phyloP scores from a whole-genome alignment of 2,797 vertebrate species.

The Selene dorsalis region DNA sequence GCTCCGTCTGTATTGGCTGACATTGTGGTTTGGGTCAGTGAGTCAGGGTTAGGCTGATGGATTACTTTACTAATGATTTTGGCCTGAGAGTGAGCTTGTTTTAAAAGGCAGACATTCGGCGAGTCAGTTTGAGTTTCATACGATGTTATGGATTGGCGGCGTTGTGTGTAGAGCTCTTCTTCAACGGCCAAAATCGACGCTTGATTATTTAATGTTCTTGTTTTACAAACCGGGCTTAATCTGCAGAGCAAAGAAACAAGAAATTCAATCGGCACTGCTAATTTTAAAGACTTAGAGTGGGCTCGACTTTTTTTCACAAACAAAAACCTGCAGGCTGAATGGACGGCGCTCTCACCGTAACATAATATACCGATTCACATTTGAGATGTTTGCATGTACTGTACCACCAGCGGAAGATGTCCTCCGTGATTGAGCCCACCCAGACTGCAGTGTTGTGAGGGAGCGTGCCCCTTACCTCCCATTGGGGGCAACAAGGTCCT shows the following conservation, averaged over 20 bases:
- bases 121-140: conserved; percentile 80
- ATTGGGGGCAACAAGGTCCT: conserved; percentile 82
- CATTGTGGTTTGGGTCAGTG: conserved; percentile 79
- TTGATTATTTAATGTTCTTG: conserved; percentile 86
- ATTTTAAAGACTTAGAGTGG: conserved; percentile 67
- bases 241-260: conserved; percentile 85
- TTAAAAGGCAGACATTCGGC: conserved; percentile 75
- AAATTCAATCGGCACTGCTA: conserved; percentile 76
- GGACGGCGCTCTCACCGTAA: conserved; percentile 71
- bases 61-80: conserved; percentile 86
- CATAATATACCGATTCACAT: conserved; percentile 74
- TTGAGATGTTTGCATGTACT: conserved; percentile 83
- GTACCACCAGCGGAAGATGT: conserved; percentile 80
- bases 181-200: conserved; percentile 67
- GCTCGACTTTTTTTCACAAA: conserved; percentile 64
- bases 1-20: conserved; percentile 74
- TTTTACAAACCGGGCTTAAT: conserved; percentile 82
- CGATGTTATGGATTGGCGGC: conserved; percentile 78
- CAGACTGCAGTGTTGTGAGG: conserved; percentile 81
- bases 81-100: conserved; percentile 77
- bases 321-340: conserved; percentile 61
- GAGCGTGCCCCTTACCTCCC: conserved; percentile 80
- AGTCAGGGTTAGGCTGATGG: conserved; percentile 78
- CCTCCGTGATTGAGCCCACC: conserved; percentile 83
- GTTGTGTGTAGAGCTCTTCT: conserved; percentile 68